These are phyloP conservation scores for Cheilosia variabilis DNA, from an alignment of 2,888 invertebrate species.

Conservation along the genomic window DNA sequence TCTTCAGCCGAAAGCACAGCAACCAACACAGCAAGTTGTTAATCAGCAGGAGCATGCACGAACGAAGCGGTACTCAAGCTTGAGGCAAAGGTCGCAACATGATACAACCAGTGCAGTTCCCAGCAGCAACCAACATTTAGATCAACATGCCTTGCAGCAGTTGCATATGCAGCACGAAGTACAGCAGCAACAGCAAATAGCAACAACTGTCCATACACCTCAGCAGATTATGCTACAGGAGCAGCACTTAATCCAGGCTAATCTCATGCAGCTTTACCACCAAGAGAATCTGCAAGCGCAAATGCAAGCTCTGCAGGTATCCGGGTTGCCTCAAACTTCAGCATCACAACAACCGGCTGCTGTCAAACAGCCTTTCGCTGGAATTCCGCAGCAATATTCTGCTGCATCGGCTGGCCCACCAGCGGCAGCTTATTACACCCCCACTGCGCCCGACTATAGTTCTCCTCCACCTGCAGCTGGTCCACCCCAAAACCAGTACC, in stretches of 20 bases:
- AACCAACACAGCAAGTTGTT: constrained; percentile 77
- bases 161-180: constrained; percentile 78
- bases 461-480: constrained; percentile 68
- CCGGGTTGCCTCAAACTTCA: constrained; percentile 76
- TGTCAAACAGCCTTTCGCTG: constrained; percentile 74
- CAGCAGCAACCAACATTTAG: constrained; percentile 76
- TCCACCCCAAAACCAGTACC: constrained; percentile 68
- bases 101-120: constrained; percentile 75
- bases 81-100: constrained; percentile 82
- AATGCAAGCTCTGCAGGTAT: constrained; percentile 79
- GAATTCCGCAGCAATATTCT: constrained; percentile 77
- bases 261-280: constrained; percentile 80
- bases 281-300: constrained; percentile 81
- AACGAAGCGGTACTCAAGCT: constrained; percentile 88
- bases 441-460: constrained; percentile 73
- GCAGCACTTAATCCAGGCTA: constrained; percentile 78
- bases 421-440: constrained; percentile 75
- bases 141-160: constrained; percentile 78
- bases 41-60: constrained; percentile 83
- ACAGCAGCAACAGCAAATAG: constrained; percentile 77
- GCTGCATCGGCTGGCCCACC: constrained; percentile 57
- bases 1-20: constrained; percentile 74
- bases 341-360: constrained; percentile 76
- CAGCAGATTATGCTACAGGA: constrained; percentile 80
- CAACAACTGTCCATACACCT: constrained; percentile 75